Conservation (phyloP, 2,797 vertebrate genomes). For the Muscicapa comitata region DNA sequence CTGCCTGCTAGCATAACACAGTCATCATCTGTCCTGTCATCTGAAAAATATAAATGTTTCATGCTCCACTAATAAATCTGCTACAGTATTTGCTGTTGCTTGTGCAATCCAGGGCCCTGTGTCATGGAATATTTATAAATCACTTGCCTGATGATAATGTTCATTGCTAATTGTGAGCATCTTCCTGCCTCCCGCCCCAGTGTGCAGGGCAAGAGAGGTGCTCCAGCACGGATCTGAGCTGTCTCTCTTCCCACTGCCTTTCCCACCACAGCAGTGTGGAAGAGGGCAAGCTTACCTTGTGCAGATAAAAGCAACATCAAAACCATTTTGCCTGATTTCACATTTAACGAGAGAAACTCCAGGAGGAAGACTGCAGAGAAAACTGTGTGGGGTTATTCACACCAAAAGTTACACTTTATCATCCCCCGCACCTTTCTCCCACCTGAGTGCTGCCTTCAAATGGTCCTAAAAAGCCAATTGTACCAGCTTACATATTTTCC, state of each 20-base stretch:
- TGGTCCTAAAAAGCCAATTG: background rate
- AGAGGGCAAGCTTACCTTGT: background rate
- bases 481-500: fast-evolving
- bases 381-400: background rate
- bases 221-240: background rate
- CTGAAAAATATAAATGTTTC: slow-evolving; percentile 64
- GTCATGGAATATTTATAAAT: slow-evolving; percentile 67
- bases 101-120: background rate
- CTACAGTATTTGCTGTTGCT: slow-evolving; percentile 51
- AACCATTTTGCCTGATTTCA: background rate
- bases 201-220: background rate
- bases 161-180: slow-evolving; percentile 55
- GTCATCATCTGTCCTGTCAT: slow-evolving; percentile 69
- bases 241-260: background rate
- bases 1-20: slow-evolving; percentile 56
- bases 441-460: background rate
- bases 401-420: background rate
- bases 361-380: background rate
- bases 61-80: slow-evolving; percentile 64
- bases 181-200: background rate
- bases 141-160: slow-evolving; percentile 45
- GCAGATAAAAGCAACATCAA: background rate
- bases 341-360: background rate
- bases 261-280: background rate
- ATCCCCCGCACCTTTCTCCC: background rate